phyloP scores from a whole-genome alignment of 2,113 vertebrate species.

The Panthera tigris region DNA sequence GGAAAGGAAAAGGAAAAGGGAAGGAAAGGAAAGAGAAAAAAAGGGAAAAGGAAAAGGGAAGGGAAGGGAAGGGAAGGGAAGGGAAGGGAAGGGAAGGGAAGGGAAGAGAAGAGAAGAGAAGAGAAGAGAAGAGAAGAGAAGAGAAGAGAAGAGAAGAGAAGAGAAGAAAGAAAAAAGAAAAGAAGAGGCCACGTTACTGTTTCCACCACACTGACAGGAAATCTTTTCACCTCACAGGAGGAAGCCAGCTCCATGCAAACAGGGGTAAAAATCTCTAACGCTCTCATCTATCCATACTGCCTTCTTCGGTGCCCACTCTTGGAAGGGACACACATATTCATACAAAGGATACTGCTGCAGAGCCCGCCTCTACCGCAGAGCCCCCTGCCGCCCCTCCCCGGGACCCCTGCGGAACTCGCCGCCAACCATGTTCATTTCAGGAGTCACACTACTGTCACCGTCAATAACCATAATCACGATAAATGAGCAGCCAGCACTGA shows the following conservation, averaged over 20 bases:
- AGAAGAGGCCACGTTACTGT: neutral
- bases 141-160: no score
- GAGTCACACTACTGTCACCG: neutral
- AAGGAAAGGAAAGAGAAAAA: no score
- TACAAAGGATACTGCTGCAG: no score
- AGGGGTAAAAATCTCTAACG: neutral
- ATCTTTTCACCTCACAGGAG: neutral
- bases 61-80: accelerated
- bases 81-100: neutral
- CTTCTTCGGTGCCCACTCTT: neutral
- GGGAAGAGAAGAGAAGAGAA: neutral
- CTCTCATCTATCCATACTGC: neutral
- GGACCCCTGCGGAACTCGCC: neutral
- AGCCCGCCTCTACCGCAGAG: neutral
- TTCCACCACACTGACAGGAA: neutral
- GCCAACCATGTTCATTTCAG: accelerated
- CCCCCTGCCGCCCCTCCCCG: neutral
- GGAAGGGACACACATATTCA: neutral
- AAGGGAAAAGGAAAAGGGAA: neutral
- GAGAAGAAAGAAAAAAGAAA: neutral
- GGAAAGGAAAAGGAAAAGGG: neutral
- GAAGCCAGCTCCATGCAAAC: neutral
- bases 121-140: accelerated
- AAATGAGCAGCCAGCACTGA: neutral
- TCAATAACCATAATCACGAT: neutral